These are phyloP conservation scores for Streptopelia turtur DNA, from an alignment of 2,797 vertebrate genomes.

Conservation along the genomic window DNA sequence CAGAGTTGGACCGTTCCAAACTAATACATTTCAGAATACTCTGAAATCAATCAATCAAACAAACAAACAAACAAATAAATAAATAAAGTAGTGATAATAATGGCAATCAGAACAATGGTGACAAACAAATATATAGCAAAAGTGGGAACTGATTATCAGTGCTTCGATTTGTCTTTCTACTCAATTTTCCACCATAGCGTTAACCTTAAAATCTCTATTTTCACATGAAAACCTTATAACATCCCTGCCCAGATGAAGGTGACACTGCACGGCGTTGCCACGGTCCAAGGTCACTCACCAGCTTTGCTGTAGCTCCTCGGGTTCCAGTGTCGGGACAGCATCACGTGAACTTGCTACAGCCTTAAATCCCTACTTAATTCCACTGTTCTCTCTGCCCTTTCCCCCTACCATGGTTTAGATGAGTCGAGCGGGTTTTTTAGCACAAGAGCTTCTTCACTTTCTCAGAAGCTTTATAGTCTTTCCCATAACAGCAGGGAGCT, in stretches of 20 bases:
- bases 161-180: background rate
- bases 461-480: background rate
- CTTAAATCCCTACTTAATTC: background rate
- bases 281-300: background rate
- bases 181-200: background rate
- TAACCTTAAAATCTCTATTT: constrained; percentile 9
- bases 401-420: background rate
- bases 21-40: constrained; percentile 28
- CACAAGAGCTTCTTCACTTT: background rate
- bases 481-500: background rate
- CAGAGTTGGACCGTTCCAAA: constrained; percentile 53
- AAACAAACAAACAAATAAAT: background rate
- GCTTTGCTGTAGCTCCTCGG: background rate
- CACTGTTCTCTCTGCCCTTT: background rate
- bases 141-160: background rate
- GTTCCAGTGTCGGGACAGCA: background rate
- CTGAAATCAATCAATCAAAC: constrained; percentile 4
- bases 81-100: background rate
- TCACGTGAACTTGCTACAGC: background rate
- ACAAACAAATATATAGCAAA: constrained; percentile 6
- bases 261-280: background rate
- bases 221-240: constrained; percentile 11
- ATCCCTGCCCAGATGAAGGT: background rate
- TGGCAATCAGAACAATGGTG: background rate
- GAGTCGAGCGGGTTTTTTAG: background rate